Conservation (phyloP, 2,888 invertebrate genomes). For the Clepsis dumicolana region DNA sequence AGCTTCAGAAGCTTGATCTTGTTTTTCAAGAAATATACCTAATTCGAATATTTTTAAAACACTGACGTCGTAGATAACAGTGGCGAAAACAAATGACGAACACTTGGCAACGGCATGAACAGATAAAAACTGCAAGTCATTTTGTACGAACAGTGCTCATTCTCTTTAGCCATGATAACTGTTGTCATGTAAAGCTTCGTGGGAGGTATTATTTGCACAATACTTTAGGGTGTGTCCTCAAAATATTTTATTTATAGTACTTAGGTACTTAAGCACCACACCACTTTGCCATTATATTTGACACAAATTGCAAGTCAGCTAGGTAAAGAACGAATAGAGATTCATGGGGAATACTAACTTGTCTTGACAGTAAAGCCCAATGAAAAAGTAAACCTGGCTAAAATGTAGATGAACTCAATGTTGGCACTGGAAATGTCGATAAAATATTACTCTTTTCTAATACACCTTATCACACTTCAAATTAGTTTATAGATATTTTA, state of each 20-base stretch:
- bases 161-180: neutral
- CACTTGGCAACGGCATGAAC: slow-evolving; percentile 1
- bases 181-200: too few relatives aligned
- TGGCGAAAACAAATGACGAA: neutral
- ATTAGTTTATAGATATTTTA: neutral
- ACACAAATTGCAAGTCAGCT: neutral
- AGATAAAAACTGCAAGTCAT: neutral
- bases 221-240: neutral
- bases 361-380: neutral
- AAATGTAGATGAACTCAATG: neutral
- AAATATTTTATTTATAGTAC: neutral
- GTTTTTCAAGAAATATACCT: neutral
- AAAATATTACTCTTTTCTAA: neutral
- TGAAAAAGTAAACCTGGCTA: neutral
- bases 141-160: neutral
- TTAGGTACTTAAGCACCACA: neutral
- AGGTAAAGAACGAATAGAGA: too few relatives aligned
- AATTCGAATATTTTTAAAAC: neutral
- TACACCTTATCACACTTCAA: neutral
- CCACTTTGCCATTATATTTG: neutral
- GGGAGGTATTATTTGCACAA: neutral
- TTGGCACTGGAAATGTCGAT: neutral
- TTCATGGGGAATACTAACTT: too few relatives aligned
- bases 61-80: neutral
- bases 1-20: neutral